phyloP scores from a whole-genome alignment of 1,140 invertebrate genomes.

The Habropoda laboriosa region DNA sequence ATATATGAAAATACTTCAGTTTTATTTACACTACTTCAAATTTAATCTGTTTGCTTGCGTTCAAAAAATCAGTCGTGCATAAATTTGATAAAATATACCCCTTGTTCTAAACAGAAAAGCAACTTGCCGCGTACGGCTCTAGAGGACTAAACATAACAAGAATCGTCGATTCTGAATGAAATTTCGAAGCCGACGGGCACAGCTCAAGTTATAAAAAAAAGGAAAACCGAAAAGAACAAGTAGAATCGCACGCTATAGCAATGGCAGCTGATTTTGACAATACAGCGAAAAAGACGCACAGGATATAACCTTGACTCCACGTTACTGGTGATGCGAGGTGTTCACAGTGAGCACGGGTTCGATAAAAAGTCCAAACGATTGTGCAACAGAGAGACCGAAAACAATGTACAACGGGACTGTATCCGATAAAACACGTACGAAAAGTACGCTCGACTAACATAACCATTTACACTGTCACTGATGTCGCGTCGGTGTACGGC shows the following conservation, averaged over 20 bases:
- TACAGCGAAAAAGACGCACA: constrained; percentile 61
- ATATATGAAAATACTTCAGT: background rate
- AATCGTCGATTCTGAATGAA: constrained; percentile 33
- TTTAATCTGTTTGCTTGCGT: background rate
- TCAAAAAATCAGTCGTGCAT: background rate
- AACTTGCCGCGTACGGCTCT: background rate
- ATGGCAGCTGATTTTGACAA: constrained; percentile 82
- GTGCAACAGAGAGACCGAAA: background rate
- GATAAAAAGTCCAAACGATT: constrained; percentile 20
- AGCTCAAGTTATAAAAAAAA: background rate
- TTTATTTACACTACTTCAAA: background rate
- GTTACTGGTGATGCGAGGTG: background rate
- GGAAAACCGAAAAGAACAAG: background rate
- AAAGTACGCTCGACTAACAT: constrained; percentile 67
- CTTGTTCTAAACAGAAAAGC: background rate
- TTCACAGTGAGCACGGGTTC: background rate
- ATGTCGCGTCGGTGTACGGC: constrained; percentile 61
- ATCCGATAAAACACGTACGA: constrained; percentile 12
- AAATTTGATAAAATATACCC: constrained; percentile 5
- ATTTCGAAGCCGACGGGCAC: background rate
- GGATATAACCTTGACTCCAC: constrained; percentile 71
- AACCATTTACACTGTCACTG: constrained; percentile 72
- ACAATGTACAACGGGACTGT: background rate
- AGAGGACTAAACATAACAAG: background rate
- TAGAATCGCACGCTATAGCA: constrained; percentile 54